phyloP scores from a whole-genome alignment of 1,140 invertebrate species.

The Brachionus angularis region DNA sequence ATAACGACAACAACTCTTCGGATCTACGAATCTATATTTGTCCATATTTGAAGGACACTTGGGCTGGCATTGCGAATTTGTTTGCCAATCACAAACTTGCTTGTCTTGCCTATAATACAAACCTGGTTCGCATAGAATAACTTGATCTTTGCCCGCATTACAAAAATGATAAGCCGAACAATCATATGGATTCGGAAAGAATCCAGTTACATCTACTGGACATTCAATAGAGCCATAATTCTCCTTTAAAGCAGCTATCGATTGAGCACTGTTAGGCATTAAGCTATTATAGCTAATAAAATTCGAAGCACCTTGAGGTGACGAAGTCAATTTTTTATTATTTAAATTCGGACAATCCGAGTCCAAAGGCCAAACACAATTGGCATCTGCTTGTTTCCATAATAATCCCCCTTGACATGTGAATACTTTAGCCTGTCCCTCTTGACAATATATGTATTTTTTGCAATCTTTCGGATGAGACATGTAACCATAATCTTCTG shows the following conservation, averaged over 20 bases:
- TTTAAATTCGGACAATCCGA: slow-evolving; percentile 39
- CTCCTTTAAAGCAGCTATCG: slow-evolving; percentile 1
- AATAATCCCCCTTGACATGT: slow-evolving; percentile 18
- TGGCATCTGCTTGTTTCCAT: slow-evolving; percentile 36
- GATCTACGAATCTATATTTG: slow-evolving; percentile 36
- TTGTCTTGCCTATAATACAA: slow-evolving; percentile 38
- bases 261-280: slow-evolving; percentile 21
- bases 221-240: slow-evolving; percentile 41
- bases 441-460: slow-evolving; percentile 42
- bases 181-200: slow-evolving; percentile 39
- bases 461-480: slow-evolving; percentile 28
- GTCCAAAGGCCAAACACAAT: slow-evolving; percentile 43
- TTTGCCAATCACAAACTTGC: slow-evolving; percentile 38
- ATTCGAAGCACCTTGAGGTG: background rate
- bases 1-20: slow-evolving; percentile 43
- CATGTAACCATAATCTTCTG: slow-evolving; percentile 24
- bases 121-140: slow-evolving; percentile 33
- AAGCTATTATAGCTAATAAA: background rate
- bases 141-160: slow-evolving; percentile 31
- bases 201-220: slow-evolving; percentile 8
- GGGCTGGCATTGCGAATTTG: slow-evolving; percentile 16
- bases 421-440: slow-evolving; percentile 36
- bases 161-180: slow-evolving; percentile 44
- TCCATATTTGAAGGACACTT: slow-evolving; percentile 41
- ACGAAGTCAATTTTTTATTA: background rate